Conservation (phyloP, 2,888 invertebrate species). For the Axea sp. region DNA sequence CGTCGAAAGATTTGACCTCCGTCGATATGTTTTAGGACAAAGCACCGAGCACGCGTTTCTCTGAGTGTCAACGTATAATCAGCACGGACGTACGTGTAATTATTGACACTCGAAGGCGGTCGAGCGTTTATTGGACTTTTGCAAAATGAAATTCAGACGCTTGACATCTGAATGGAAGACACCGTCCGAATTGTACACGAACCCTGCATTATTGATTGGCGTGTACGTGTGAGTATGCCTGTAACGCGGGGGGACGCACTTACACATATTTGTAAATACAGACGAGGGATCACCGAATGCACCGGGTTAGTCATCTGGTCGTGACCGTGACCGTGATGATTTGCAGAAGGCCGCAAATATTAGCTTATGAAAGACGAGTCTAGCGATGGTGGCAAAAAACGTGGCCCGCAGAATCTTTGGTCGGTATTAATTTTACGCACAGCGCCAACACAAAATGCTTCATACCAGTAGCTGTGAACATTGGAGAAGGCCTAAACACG, state of each 20-base stretch:
- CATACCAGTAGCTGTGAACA: too few species aligned
- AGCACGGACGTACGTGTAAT: conserved; percentile 14
- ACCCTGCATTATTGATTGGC: conserved; percentile 31
- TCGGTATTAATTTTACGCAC: not conserved
- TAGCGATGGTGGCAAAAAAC: not conserved
- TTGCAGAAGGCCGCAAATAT: conserved; percentile 57
- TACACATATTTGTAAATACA: conserved; percentile 24
- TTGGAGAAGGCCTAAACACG: too few species aligned
- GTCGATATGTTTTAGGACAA: too few species aligned
- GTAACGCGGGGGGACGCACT: conserved; percentile 20
- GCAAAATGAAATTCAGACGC: conserved; percentile 14
- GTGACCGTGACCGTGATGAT: conserved; percentile 65
- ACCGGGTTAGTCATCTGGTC: conserved; percentile 58
- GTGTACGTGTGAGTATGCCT: conserved; percentile 4
- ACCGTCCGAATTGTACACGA: conserved; percentile 20
- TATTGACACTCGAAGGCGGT: conserved; percentile 36
- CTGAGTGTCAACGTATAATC: conserved; percentile 31
- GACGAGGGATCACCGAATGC: conserved; percentile 58
- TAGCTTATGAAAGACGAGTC: conserved; percentile 14
- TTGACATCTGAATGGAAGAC: conserved; percentile 44
- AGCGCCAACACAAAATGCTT: not conserved
- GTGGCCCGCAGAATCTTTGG: not conserved
- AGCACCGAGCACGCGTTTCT: too few species aligned
- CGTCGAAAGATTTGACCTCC: too few species aligned
- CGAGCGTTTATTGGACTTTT: conserved; percentile 16